Conservation (phyloP, 2,888 invertebrate genomes). For the Cylindroiulus punctatus region DNA sequence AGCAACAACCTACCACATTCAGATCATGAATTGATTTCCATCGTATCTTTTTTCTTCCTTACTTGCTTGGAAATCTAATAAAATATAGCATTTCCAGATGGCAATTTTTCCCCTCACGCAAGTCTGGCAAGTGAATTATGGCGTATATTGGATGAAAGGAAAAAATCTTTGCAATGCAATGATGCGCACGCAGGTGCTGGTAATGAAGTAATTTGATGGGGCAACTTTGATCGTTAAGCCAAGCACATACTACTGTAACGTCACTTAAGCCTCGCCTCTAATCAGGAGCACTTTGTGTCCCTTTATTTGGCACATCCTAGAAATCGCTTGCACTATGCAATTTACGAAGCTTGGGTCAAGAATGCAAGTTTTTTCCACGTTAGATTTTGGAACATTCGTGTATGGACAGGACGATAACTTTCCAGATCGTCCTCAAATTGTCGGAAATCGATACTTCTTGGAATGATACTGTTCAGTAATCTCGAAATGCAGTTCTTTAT, state of each 20-base stretch:
- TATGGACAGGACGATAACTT: no score
- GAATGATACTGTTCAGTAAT: no score
- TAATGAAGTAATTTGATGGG: slow-evolving; percentile 8
- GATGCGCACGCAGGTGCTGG: background rate
- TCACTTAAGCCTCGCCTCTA: background rate
- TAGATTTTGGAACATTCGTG: no score
- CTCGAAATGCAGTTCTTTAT: no score
- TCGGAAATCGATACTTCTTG: no score
- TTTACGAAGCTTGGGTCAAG: background rate
- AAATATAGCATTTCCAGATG: slow-evolving; percentile 14
- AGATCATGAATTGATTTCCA: background rate
- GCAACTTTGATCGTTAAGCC: background rate
- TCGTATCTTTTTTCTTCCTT: background rate
- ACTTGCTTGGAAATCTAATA: background rate
- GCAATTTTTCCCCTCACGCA: background rate
- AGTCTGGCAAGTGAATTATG: background rate
- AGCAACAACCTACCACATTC: no score
- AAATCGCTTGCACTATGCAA: background rate
- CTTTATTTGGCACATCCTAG: background rate
- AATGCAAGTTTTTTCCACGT: no score
- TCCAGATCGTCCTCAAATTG: no score
- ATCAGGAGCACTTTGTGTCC: background rate
- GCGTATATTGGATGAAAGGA: background rate
- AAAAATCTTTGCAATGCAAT: background rate
- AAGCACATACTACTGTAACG: no score